These are phyloP conservation scores for Diadegma fenestrale DNA, from an alignment of 2,888 invertebrate genomes.

Conservation along the genomic window DNA sequence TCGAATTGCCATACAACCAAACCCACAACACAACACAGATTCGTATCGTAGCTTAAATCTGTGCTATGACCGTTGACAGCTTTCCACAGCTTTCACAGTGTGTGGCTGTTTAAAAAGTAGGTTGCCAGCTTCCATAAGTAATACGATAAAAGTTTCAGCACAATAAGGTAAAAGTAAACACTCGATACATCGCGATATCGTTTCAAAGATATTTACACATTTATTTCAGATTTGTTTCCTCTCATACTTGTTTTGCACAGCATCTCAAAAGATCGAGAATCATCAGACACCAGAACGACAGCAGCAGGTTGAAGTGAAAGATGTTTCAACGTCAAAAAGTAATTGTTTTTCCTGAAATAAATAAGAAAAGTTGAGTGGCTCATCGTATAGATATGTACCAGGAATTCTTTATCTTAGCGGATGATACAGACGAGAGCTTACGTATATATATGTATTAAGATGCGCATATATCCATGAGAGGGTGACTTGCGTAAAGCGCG, in stretches of 20 bases:
- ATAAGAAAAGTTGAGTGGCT: slow-evolving; percentile 9
- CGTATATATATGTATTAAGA: slow-evolving; percentile 26
- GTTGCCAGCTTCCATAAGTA: slow-evolving; percentile 47
- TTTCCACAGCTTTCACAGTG: slow-evolving; percentile 27
- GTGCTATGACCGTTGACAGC: slow-evolving; percentile 40
- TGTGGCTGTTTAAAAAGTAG: slow-evolving; percentile 50
- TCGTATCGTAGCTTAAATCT: slow-evolving; percentile 33
- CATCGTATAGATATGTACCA: neutral
- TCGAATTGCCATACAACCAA: slow-evolving; percentile 81
- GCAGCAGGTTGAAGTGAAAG: slow-evolving; percentile 39
- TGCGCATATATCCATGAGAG: slow-evolving; percentile 50
- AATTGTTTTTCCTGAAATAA: slow-evolving; percentile 60
- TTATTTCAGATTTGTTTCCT: neutral
- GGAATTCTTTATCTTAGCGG: slow-evolving; percentile 66
- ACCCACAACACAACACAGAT: slow-evolving; percentile 59
- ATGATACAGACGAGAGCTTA: slow-evolving; percentile 59
- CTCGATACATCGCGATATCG: slow-evolving; percentile 1
- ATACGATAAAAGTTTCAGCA: slow-evolving; percentile 27
- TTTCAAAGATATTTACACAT: neutral
- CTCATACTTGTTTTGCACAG: neutral
- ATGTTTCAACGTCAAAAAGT: slow-evolving; percentile 58
- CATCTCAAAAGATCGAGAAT: slow-evolving; percentile 22
- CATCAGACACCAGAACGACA: slow-evolving; percentile 21
- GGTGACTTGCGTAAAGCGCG: slow-evolving; percentile 73
- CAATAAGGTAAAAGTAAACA: neutral